Base-by-base conservation (phyloP, 2,797 vertebrate species). In the Delichon dasypus region DNA sequence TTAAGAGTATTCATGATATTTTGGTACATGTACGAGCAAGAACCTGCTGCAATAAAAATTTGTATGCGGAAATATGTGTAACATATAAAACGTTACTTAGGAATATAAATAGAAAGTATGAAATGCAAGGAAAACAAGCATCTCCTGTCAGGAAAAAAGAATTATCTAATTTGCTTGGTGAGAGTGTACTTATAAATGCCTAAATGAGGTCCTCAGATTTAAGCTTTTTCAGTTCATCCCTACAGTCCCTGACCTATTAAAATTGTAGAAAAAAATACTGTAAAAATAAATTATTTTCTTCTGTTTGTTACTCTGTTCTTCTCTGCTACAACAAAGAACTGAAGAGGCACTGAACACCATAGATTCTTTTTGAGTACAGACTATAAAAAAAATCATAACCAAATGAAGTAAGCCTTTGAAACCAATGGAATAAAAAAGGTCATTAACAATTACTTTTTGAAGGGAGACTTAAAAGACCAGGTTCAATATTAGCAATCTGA, bases 321-420 rank as follows among this genome's bases (percentile, higher is more conserved):
- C 45, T 73, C 62, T 64, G 47, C 48, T 54, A 45, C 26, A 75
- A 53, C 23, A 72, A 88, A 86, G 66, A 90, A 64, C 22, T 61
- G 30, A 77, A 79, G 36, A 65, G 34, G 22, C 17, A 62, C 34
- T 55, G 53, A 91, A 84, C 34, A 11, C 34, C 47, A 76, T 75
- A 40, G 40, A 45, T 51, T 50, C 90, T 73, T 19, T 66, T 32
- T 71, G 8, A 87, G n/a, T 54, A 85, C 2, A 70, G 47, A n/a
- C 30, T 53, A 73, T 36, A 40, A 77, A 87, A 92, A 67, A 54
- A 53, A 13, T 23, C 40, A 73, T 79, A 89, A 71, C 17, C 29
- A 72, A 83, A 89, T 17, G 50, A 48, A 81, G 30, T 16, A 83
- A 78, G 55, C 9, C 79, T 93, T 94, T 91, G 76, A 92, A 94